Percentiles rank a stretch among this genome's conserved stretches.
phyloP scores from a whole-genome alignment of 2,888 invertebrate species.

The Ellobium chinense region DNA sequence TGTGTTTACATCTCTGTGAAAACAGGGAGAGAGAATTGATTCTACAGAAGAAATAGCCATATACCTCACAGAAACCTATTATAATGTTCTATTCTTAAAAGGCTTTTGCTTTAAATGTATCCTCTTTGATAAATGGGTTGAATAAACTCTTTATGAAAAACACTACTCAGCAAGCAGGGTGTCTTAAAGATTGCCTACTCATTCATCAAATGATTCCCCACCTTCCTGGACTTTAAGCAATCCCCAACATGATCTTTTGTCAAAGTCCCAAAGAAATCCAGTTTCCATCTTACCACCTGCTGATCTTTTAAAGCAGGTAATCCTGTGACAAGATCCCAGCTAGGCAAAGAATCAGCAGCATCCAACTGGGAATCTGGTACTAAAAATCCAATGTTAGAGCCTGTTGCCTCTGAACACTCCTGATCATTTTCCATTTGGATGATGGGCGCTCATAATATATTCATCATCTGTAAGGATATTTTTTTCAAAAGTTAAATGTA shows the following conservation, averaged over 20 bases:
- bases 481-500: too few species aligned
- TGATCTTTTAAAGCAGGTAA: neutral
- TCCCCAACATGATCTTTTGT: too few species aligned
- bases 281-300: neutral
- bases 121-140: too few species aligned
- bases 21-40: neutral
- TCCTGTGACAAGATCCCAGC: constrained; percentile 1
- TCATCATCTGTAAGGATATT: too few species aligned
- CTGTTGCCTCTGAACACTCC: neutral
- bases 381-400: constrained; percentile 14
- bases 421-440: constrained; percentile 15
- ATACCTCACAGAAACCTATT: neutral
- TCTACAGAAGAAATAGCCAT: neutral
- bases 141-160: too few species aligned
- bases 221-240: too few species aligned
- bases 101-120: neutral
- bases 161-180: too few species aligned
- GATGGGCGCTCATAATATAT: too few species aligned
- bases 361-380: constrained; percentile 11
- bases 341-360: neutral
- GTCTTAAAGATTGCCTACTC: too few species aligned
- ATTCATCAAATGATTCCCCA: too few species aligned
- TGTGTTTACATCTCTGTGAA: too few species aligned
- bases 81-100: neutral
- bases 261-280: too few species aligned